Base-by-base conservation (phyloP, 92 coral and sea anemone genomes). In the Epizoanthus stellaris region DNA sequence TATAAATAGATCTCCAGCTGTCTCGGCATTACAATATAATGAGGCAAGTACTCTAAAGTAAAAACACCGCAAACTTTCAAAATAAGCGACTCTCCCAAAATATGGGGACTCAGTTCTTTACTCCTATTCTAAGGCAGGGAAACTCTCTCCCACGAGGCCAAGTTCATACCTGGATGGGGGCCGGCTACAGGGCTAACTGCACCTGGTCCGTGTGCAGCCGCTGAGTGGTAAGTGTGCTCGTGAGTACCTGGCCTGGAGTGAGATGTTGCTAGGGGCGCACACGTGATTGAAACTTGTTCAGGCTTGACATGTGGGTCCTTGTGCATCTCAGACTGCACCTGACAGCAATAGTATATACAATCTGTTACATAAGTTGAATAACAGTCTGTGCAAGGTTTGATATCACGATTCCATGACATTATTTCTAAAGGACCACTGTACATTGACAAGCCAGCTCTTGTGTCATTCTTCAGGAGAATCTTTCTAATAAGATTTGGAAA, bases 221-320 rank as follows among this genome's bases (percentile, higher is more conserved):
- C 93, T 40, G 92, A 89, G 16, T 89, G 98, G 67, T 81, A 91
- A 17, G 91, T 87, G 52, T 87, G 85, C 38, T 94, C 98, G 38
- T 91, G 93, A 42, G 82, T 76, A 49, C 92, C 90, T 54, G 92
- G 98, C 59, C 98, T 76, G 62, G 98, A 75, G 81, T 87, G 95
- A 4, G 84, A 49, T 3, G 95, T 81, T 62, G 92, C 75, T 20
- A 91, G 80, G 40, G 91, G 86, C 8, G 90, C 91, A 16, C 95
- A 81, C 47, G 90, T 91, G 75, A 94, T 92, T 15, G 99, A 88
- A 60, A 96, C 87, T 67, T 94, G 98, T 58, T 96, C 99, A 38
- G 96, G 99, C 80, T 96, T 96, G 57, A 90, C 83, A 82, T 94
- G 98, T 45, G 96, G 99, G 19, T 96, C 99, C 85, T 96, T 96